Conservation (phyloP, 2,888 invertebrate species). For the Protodeltote pygarga region DNA sequence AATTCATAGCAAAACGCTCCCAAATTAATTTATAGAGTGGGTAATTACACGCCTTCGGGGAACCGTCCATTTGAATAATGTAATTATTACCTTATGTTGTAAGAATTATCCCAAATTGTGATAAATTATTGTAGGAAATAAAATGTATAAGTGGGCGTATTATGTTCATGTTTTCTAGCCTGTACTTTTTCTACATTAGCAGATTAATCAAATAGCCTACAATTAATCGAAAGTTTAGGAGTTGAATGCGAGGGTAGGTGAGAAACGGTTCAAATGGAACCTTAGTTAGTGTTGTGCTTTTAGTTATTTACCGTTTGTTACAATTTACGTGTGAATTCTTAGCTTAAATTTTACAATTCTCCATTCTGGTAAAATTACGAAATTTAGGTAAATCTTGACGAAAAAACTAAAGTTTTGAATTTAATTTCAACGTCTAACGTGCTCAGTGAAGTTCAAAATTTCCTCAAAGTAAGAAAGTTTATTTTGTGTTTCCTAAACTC, state of each 20-base stretch:
- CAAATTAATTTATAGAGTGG: conserved; percentile 49
- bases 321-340: too few species aligned
- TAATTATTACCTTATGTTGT: conserved; percentile 42
- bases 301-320: too few species aligned
- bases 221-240: conserved; percentile 36
- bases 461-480: too few species aligned
- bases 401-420: too few species aligned
- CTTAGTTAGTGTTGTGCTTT: conserved; percentile 5
- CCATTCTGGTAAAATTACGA: too few species aligned
- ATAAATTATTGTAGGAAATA: conserved; percentile 41
- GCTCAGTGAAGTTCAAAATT: too few species aligned
- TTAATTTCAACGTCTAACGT: too few species aligned
- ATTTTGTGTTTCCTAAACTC: neutral
- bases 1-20: conserved; percentile 40
- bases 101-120: conserved; percentile 39
- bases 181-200: conserved; percentile 38
- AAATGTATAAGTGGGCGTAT: conserved; percentile 39
- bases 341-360: too few species aligned
- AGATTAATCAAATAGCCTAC: conserved; percentile 40
- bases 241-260: conserved; percentile 36
- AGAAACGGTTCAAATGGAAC: neutral
- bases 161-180: conserved; percentile 36
- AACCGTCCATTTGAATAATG: conserved; percentile 43
- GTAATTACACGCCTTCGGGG: conserved; percentile 38
- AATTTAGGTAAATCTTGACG: too few species aligned